Evolutionary conservation across 2,113 vertebrate species (phyloP), one percentile per base, ranked within the genome.

Genomic region (Candoia aspera): DNA sequence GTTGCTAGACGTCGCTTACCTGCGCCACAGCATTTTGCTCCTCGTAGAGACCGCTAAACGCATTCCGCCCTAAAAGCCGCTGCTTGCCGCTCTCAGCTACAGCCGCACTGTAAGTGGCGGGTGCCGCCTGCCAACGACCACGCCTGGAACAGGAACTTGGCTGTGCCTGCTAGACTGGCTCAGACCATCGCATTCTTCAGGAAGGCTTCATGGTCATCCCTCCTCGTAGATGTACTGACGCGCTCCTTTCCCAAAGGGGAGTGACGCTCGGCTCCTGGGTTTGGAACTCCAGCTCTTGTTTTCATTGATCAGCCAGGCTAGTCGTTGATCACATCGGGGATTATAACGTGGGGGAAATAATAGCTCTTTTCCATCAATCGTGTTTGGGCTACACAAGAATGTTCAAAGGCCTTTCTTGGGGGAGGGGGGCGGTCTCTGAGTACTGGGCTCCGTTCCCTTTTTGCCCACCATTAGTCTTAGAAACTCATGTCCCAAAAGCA

Each of bases 131-230:
- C 62, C 53, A 58, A 10, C n/a, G 49, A 73, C 91, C 91, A 84
- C 91, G 73, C 91, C 91, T 89, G 79, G 46, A 26, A 85, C 46
- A 89, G 87, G 91, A 92, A 92, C n/a, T 85, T 33, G 58, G 87
- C 87, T 49, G 58, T 55, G 42, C 73, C 17, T 10, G 54, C 86
- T 60, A 17, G 68, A n/a, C 55, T 23, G 54, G 58, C 58, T 59
- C 54, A 53, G 85, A 15, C 19, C 26, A 23, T 79, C 62, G 55
- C 1, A 49, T 53, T 26, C 84, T 85, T 85, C 46, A 53, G 11
- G 10, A 46, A 53, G 37, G 46, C 24, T 85, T 85, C 46, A 11
- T 24, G 42, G 11, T 29, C 23, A 53, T 79, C 73, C 17, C 6
- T 21, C 33, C 33, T 42, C 33, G 4, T n/a, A 73, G 29, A 68